Percentiles rank a stretch among this genome's conserved stretches.
Evolutionary conservation across 2,888 invertebrate species (phyloP).

Genomic region (Macaria liturata): DNA sequence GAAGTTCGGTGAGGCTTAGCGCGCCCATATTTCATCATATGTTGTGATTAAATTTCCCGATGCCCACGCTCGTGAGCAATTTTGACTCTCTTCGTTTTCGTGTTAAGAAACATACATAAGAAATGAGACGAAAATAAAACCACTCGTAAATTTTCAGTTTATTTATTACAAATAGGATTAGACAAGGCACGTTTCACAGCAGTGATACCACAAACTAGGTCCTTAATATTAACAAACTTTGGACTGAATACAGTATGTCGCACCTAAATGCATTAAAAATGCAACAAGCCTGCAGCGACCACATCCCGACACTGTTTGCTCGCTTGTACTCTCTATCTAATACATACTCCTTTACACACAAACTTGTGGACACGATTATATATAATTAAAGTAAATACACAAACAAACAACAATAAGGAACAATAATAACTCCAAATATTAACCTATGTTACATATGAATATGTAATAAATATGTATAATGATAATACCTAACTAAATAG

Average conservation of each 20-base stretch:
- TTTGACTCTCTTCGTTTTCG: slow-evolving; percentile 9
- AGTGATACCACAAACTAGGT: slow-evolving; percentile 30
- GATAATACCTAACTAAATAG: not conserved
- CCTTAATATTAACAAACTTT: slow-evolving; percentile 36
- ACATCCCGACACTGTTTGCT: slow-evolving; percentile 28
- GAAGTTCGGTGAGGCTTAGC: slow-evolving; percentile 38
- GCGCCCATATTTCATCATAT: slow-evolving; percentile 34
- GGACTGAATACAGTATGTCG: slow-evolving; percentile 40
- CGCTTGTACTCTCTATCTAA: slow-evolving; percentile 25
- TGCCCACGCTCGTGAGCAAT: slow-evolving; percentile 8
- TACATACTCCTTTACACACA: slow-evolving; percentile 45
- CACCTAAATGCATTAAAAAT: slow-evolving; percentile 59
- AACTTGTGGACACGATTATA: slow-evolving; percentile 31
- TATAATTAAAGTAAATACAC: slow-evolving; percentile 16
- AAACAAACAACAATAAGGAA: slow-evolving; percentile 19
- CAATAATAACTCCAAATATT: not conserved
- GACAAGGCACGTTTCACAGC: slow-evolving; percentile 23
- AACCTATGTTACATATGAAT: too few species aligned
- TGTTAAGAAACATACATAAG: slow-evolving; percentile 1
- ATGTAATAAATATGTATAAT: too few species aligned
- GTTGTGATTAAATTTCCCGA: slow-evolving; percentile 32
- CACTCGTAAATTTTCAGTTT: slow-evolving; percentile 9
- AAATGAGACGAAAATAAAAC: slow-evolving; percentile 14
- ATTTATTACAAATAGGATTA: slow-evolving; percentile 29
- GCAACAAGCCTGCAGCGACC: slow-evolving; percentile 44